Conservation (phyloP, 2,797 vertebrate genomes). For the Gouania willdenowi region DNA sequence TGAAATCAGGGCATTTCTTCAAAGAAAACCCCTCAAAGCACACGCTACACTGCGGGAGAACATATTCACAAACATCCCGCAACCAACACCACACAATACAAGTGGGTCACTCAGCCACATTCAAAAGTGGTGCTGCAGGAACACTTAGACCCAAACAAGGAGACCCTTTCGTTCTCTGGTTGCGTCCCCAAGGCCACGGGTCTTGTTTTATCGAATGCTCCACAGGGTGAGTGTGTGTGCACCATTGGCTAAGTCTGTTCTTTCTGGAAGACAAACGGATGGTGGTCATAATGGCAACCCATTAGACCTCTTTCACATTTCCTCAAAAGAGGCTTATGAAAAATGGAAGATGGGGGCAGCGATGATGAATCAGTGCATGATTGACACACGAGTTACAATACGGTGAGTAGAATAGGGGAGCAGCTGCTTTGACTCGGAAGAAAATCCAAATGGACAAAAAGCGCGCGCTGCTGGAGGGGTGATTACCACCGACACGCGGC, state of each 20-base stretch:
- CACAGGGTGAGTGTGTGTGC: background rate
- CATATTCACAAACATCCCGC: conserved; percentile 43
- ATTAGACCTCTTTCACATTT: conserved; percentile 15
- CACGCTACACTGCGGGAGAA: conserved; percentile 44
- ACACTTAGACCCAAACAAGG: conserved; percentile 62
- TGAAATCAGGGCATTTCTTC: conserved; percentile 46
- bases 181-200: conserved; percentile 9
- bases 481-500: conserved; percentile 23
- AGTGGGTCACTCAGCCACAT: conserved; percentile 61
- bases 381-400: conserved; percentile 6
- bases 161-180: conserved; percentile 23
- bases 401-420: background rate
- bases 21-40: conserved; percentile 43
- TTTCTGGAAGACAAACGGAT: conserved; percentile 20
- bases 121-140: conserved; percentile 70
- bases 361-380: conserved; percentile 2
- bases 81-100: conserved; percentile 47
- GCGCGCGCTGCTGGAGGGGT: background rate
- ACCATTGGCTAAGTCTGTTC: conserved; percentile 1
- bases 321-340: conserved; percentile 9
- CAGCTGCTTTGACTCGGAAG: conserved; percentile 1
- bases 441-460: conserved; percentile 36
- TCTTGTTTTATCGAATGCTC: background rate
- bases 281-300: conserved; percentile 13
- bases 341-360: background rate